Percentiles rank a stretch among this genome's conserved stretches.
Conservation (phyloP, 2,797 vertebrate species). For the Gymnodraco acuticeps region DNA sequence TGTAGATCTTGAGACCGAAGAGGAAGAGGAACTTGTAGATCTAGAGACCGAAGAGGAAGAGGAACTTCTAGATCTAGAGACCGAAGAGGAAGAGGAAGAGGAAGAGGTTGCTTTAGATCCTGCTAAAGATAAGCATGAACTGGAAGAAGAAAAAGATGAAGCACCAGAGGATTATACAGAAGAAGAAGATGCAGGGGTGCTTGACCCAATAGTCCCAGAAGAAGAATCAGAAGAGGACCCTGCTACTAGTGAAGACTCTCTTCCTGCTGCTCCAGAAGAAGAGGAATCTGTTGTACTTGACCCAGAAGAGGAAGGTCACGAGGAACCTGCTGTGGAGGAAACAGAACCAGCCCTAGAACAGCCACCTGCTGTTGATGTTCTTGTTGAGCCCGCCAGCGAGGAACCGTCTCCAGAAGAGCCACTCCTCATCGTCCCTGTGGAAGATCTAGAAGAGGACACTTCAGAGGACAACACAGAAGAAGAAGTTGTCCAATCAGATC, state of each 20-base stretch:
- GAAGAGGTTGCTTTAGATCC: not conserved
- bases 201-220: not conserved
- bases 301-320: slow-evolving; percentile 11
- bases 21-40: not conserved
- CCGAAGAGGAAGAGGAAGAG: not conserved
- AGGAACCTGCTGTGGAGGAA: slow-evolving; percentile 2
- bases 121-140: not conserved
- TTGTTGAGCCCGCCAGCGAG: slow-evolving; percentile 16
- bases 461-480: slow-evolving; percentile 11
- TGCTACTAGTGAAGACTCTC: slow-evolving; percentile 4
- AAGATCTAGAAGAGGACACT: slow-evolving; percentile 2
- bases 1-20: not conserved
- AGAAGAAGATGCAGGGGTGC: not conserved
- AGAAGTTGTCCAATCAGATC: slow-evolving; percentile 18
- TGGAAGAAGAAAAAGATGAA: not conserved
- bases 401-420: slow-evolving; percentile 26
- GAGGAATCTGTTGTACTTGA: slow-evolving; percentile 6
- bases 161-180: slow-evolving; percentile 5
- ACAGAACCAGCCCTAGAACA: not conserved
- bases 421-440: not conserved
- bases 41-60: slow-evolving; percentile 14
- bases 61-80: slow-evolving; percentile 4
- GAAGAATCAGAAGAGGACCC: not conserved
- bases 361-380: slow-evolving; percentile 13
- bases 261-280: slow-evolving; percentile 23